Evolutionary conservation across 2,888 invertebrate genomes (phyloP), one percentile per base, ranked within the genome.

Genomic region (Ectropis crepuscularia): DNA sequence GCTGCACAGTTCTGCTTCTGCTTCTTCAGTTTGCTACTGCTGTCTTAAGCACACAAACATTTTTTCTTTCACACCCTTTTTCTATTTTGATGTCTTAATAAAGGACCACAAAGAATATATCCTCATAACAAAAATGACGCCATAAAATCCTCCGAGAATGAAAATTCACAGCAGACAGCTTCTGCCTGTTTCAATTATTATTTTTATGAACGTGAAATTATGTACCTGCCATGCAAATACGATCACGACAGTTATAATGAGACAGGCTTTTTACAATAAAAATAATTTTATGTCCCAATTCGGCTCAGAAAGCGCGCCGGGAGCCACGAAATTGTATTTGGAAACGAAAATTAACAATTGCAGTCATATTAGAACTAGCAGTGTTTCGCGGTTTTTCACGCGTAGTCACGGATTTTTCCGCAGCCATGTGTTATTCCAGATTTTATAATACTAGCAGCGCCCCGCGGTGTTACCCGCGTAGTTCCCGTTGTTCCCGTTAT

Each of bases 211-310:
- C 49, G 50, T 61, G 63, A 55, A 54, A 51, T 28, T 58, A 8
- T 45, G 48, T 63, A 28, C 54, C 50, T 48, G 51, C 42, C 57
- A 50, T 51, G 57, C 10, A 36, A 54, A 61, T 53, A 42, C 39
- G 57, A 48, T 11, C 41, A 57, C 51, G 63, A 54, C 63, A 43
- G 41, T 57, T 53, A 42, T 62, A 62, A 62, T 57, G 62, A 57
- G 57, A 57, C 53, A 57, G 11, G 53, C 5, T n/a, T 43, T 53
- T 36, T 53, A 37, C 43, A 43, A 43, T 11, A 43, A 43, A 53
- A 11, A 28, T 36, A 43, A 43, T 42, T 53, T 43, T 7, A 43
- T 53, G 28, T 53, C 36, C 43, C 43, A 43, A 53, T 43, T 53
- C 8, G 8, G 43, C n/a, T 28, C 5, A 28, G 41, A 8, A 5